Evolutionary conservation across 1,140 invertebrate genomes (phyloP), one percentile per base, ranked within the genome.

Genomic region (Protaetia brevitarsis): DNA sequence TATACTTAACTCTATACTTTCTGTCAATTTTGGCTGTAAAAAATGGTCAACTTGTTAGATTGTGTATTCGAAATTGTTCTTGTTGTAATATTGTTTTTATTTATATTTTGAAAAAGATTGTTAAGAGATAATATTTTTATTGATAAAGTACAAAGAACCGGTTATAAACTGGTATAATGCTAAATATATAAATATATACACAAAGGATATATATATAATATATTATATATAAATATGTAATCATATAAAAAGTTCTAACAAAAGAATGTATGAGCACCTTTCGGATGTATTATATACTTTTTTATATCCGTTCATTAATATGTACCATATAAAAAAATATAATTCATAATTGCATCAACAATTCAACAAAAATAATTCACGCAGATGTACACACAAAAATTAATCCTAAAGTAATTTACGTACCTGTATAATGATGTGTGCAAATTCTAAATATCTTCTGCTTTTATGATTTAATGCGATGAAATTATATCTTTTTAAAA

Each of bases 31-130:
- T 27, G 56, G 23, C 56, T 28, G 56, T 58, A 58, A 28, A 11
- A 58, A 30, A 58, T 30, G 56, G 56, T 58, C 56, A 58, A n/a
- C 56, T 30, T 58, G 56, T 58, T 58, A 58, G 56, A 30, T 58
- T 58, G n/a, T 34, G 31, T 58, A 28, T 28, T 58, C 56, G 28
- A 58, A 58, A 58, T 58, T 58, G 56, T 58, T 58, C 56, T 58
- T 58, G 56, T 58, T 58, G 23, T 58, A 45, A 45, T 45, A 45
- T 45, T 45, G 41, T 45, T 45, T 45, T 58, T 58, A 58, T 58
- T 58, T 58, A 58, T 58, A 58, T 58, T 58, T 58, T 58, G 56
- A 58, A 58, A 58, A 28, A 28, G n/a, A 30, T 58, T 58, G 56
- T 28, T 28, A 30, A 58, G 56, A 58, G 56, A 58, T 58, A 21